A percentile compares a stretch with the other conserved stretches of the same genome.
Evolutionary conservation across 2,113 vertebrate genomes (phyloP).

Genomic region (Spilogale gracilis): DNA sequence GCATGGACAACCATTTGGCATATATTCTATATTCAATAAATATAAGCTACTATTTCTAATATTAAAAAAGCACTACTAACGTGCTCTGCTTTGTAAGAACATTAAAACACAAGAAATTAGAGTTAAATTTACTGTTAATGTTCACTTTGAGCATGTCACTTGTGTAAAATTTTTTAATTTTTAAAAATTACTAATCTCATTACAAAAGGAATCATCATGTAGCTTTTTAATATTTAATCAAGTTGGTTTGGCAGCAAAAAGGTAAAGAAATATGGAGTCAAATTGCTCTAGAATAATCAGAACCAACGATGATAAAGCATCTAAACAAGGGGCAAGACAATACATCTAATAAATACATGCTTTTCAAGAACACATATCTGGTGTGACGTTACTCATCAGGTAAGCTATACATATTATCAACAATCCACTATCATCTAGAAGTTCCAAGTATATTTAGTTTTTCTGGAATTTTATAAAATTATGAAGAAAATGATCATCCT

Average conservation of each 20-base stretch:
- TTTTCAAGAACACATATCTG: not conserved
- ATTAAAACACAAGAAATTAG: not conserved
- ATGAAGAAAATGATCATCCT: not conserved
- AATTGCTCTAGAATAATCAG: conserved; percentile 39
- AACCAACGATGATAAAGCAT: conserved; percentile 17
- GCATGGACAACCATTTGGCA: not conserved
- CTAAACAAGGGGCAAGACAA: conserved; percentile 11
- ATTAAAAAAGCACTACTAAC: not conserved
- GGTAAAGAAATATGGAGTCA: not conserved
- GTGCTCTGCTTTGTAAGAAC: conserved; percentile 4
- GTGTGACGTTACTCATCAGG: not conserved
- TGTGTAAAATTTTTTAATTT: not conserved
- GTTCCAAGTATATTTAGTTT: not conserved
- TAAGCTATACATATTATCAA: not conserved
- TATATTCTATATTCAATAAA: not conserved
- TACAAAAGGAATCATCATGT: conserved; percentile 7
- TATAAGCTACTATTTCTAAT: conserved; percentile 24
- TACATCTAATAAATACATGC: not conserved
- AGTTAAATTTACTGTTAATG: conserved; percentile 19
- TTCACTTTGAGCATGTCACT: not conserved
- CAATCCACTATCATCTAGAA: not conserved
- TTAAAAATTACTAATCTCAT: conserved; percentile 10
- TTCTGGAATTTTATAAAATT: conserved; percentile 47
- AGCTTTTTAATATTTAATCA: conserved; percentile 43
- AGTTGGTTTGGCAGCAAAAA: not conserved